Conservation (phyloP, 2,113 vertebrate genomes). For the Microcebus ravelobensis region DNA sequence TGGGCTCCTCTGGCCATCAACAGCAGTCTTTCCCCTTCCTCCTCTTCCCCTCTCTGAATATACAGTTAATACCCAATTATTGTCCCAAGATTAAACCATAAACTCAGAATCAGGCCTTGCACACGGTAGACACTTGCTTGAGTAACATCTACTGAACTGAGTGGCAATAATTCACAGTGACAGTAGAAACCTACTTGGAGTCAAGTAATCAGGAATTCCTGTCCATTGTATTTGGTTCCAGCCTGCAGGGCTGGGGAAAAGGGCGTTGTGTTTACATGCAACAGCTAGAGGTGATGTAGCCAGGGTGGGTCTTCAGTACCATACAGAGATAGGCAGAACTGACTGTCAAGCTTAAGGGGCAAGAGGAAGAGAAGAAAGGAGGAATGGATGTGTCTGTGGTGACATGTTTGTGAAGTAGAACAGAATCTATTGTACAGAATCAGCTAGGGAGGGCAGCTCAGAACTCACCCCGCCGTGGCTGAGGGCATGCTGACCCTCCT, state of each 20-base stretch:
- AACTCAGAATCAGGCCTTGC: neutral
- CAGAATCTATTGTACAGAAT: neutral
- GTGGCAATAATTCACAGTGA: neutral
- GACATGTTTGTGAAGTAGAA: neutral
- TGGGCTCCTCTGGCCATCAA: neutral
- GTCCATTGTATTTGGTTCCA: neutral
- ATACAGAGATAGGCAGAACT: neutral
- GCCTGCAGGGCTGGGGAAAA: neutral
- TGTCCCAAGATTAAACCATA: neutral
- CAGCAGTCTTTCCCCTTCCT: neutral
- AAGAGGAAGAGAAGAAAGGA: neutral
- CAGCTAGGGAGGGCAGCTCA: neutral
- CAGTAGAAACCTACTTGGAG: neutral
- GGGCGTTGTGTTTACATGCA: neutral
- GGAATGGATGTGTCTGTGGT: neutral
- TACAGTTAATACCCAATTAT: neutral
- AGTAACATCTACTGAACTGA: neutral
- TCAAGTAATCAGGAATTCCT: neutral
- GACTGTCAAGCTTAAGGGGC: neutral
- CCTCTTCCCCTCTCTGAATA: neutral
- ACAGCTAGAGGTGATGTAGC: neutral
- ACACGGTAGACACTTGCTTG: neutral
- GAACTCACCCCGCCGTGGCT: neutral
- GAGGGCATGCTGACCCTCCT: neutral
- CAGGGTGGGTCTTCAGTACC: neutral